Evolutionary conservation across 1,140 invertebrate genomes (phyloP).

Genomic region (Wasmannia auropunctata): DNA sequence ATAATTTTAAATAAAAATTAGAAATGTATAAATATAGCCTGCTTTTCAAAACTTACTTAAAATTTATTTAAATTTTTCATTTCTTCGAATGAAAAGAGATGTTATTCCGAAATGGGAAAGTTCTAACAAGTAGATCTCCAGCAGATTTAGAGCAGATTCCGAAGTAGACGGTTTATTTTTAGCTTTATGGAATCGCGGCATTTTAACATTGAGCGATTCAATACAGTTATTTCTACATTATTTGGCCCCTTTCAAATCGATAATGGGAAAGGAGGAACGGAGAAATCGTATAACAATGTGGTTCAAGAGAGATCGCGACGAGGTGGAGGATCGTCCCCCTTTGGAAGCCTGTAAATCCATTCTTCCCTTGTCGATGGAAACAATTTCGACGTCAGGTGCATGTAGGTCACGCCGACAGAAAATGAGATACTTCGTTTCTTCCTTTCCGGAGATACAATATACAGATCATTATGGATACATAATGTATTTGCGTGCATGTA

Average conservation of each 20-base stretch:
- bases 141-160: slow-evolving; percentile 8
- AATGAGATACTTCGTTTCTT: slow-evolving; percentile 20
- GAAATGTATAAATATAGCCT: not conserved
- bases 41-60: not conserved
- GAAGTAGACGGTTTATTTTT: not conserved
- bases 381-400: slow-evolving; percentile 61
- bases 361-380: slow-evolving; percentile 57
- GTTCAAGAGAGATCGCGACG: not conserved
- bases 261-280: not conserved
- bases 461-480: not conserved
- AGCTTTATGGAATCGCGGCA: not conserved
- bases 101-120: not conserved
- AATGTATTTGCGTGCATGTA: too few species aligned
- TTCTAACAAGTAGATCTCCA: not conserved
- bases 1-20: not conserved
- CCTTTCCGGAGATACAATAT: not conserved
- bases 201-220: slow-evolving; percentile 10
- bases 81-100: not conserved
- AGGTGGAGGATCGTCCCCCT: not conserved
- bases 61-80: slow-evolving; percentile 1
- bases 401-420: slow-evolving; percentile 43
- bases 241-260: slow-evolving; percentile 1
- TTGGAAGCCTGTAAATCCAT: slow-evolving; percentile 50
- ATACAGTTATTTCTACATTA: slow-evolving; percentile 7
- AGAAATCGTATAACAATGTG: slow-evolving; percentile 12